Evolutionary conservation across 2,888 invertebrate species (phyloP).

Genomic region (Antheraea yamamai): DNA sequence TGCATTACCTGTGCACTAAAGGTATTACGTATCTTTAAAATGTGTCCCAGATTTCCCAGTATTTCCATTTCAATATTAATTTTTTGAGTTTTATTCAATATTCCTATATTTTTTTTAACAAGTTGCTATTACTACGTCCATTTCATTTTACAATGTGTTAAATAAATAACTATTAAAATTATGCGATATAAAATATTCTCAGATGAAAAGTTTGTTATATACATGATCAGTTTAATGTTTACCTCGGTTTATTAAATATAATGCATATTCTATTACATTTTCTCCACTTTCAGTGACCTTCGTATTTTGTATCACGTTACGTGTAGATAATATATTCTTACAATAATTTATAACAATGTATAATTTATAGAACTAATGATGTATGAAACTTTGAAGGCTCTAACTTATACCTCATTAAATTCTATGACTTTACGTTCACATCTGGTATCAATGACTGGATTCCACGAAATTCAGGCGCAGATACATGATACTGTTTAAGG

Average conservation of each 20-base stretch:
- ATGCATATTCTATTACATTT: background rate
- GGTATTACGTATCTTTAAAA: no score
- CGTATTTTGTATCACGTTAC: no score
- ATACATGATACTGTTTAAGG: background rate
- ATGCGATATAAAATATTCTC: background rate
- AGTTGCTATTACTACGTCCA: background rate
- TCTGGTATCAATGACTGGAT: background rate
- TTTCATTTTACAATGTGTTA: no score
- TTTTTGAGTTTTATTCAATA: no score
- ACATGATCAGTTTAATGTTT: no score
- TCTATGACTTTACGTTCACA: background rate
- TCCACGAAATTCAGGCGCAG: background rate
- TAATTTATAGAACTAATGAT: background rate
- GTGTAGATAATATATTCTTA: no score
- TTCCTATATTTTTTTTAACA: no score
- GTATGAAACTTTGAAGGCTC: background rate
- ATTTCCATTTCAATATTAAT: background rate
- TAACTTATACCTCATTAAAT: background rate
- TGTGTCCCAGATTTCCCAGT: background rate
- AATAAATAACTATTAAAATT: no score
- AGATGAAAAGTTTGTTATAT: background rate
- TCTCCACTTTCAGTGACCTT: background rate
- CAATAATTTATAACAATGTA: no score
- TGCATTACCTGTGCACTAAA: background rate
- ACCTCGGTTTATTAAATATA: background rate